phyloP scores from a whole-genome alignment of 2,797 vertebrate species.

The Acanthurus lineatus region DNA sequence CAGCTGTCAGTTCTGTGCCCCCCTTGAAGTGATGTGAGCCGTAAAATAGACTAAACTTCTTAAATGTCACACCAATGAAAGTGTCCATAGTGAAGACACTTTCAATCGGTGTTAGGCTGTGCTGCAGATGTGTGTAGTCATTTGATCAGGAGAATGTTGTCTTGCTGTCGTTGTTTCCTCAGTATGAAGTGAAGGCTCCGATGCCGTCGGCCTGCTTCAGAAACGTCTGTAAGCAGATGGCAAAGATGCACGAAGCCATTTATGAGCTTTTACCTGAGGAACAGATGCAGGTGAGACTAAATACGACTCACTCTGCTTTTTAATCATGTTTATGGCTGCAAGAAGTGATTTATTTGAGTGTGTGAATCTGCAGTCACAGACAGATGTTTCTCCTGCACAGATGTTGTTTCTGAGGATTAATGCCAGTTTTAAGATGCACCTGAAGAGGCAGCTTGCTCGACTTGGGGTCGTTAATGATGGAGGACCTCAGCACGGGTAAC shows the following conservation, averaged over 20 bases:
- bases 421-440: slow-evolving; percentile 93
- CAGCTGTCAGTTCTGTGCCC: too few species aligned
- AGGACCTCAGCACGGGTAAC: slow-evolving; percentile 94
- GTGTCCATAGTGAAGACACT: too few species aligned
- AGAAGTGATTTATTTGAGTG: neutral
- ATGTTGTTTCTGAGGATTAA: slow-evolving; percentile 96
- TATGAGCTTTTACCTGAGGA: slow-evolving; percentile 94
- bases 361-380: neutral
- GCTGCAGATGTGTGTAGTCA: neutral
- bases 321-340: too few species aligned
- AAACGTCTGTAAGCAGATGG: slow-evolving; percentile 97
- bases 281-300: slow-evolving; percentile 90
- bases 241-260: slow-evolving; percentile 99
- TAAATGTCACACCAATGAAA: too few species aligned
- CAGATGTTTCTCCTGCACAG: slow-evolving; percentile 72
- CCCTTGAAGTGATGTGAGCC: too few species aligned
- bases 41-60: too few species aligned
- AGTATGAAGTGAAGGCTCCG: slow-evolving; percentile 99
- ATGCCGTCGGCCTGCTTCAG: slow-evolving; percentile 97
- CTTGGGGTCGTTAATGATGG: slow-evolving; percentile 95
- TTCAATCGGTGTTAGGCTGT: too few species aligned
- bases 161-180: slow-evolving; percentile 33
- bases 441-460: slow-evolving; percentile 94
- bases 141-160: neutral
- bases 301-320: neutral